Conservation (phyloP, 1,140 invertebrate genomes). For the Megalonaias nervosa region DNA sequence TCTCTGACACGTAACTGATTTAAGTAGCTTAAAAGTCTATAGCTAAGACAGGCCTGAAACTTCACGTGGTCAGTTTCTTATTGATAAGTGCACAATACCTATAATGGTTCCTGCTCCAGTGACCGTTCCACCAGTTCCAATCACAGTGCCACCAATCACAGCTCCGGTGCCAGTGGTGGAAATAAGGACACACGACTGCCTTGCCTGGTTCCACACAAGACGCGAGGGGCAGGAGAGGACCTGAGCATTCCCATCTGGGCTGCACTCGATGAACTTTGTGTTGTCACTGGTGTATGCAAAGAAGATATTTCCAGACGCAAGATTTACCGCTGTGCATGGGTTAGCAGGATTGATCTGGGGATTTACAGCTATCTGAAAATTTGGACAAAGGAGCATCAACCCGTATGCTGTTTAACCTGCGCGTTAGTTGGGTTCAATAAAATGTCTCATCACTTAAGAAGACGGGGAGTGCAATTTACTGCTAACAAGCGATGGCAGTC, state of each 20-base stretch:
- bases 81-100: no score
- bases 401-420: no score
- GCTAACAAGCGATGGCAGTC: no score
- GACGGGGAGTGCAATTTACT: no score
- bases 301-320: slow-evolving; percentile 33
- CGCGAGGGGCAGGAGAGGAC: slow-evolving; percentile 32
- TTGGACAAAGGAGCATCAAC: no score
- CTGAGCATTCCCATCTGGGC: slow-evolving; percentile 10
- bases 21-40: no score
- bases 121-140: neutral
- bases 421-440: no score
- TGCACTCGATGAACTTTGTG: slow-evolving; percentile 46
- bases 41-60: no score
- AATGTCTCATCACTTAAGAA: no score
- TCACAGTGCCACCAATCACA: neutral
- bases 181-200: slow-evolving; percentile 20
- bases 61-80: no score
- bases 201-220: slow-evolving; percentile 9
- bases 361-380: neutral
- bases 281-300: slow-evolving; percentile 40
- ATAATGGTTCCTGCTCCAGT: no score
- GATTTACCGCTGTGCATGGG: slow-evolving; percentile 37
- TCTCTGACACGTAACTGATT: no score
- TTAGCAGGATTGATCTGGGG: slow-evolving; percentile 1
- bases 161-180: slow-evolving; percentile 2